phyloP scores from a whole-genome alignment of 2,888 invertebrate species.

The Drosophila heteroneura region DNA sequence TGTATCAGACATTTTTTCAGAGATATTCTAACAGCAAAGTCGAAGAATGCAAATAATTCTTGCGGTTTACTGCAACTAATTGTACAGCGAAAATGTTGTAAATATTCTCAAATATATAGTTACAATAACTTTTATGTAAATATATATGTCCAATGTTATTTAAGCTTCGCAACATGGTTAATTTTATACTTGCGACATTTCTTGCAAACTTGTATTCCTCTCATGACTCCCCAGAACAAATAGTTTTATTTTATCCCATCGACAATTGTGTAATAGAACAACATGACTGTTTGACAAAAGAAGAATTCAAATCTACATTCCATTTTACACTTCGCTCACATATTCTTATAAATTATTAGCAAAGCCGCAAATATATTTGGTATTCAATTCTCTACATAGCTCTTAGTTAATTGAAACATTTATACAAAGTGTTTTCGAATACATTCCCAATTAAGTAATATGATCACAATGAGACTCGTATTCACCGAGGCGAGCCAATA shows the following conservation, averaged over 20 bases:
- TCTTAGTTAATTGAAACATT: neutral
- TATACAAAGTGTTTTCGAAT: neutral
- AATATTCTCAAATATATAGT: neutral
- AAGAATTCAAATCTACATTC: neutral
- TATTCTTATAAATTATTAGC: neutral
- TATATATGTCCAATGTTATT: neutral
- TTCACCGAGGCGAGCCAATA: neutral
- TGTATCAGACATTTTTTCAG: conserved; percentile 14
- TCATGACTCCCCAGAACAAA: neutral
- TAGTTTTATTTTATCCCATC: neutral
- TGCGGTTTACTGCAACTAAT: neutral
- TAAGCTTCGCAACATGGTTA: neutral
- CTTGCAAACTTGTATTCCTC: neutral
- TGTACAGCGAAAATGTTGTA: neutral
- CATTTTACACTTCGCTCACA: neutral
- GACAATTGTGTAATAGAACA: neutral
- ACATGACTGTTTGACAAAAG: neutral
- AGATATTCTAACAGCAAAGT: conserved; percentile 13
- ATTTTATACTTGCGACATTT: neutral
- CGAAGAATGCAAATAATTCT: conserved; percentile 1
- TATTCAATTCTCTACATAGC: neutral
- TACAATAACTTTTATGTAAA: neutral
- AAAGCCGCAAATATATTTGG: neutral
- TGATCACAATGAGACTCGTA: neutral
- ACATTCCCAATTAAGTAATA: neutral